Evolutionary conservation across 2,797 vertebrate species (phyloP), one percentile per base, ranked within the genome.

Genomic region (Threskiornis aethiopicus): DNA sequence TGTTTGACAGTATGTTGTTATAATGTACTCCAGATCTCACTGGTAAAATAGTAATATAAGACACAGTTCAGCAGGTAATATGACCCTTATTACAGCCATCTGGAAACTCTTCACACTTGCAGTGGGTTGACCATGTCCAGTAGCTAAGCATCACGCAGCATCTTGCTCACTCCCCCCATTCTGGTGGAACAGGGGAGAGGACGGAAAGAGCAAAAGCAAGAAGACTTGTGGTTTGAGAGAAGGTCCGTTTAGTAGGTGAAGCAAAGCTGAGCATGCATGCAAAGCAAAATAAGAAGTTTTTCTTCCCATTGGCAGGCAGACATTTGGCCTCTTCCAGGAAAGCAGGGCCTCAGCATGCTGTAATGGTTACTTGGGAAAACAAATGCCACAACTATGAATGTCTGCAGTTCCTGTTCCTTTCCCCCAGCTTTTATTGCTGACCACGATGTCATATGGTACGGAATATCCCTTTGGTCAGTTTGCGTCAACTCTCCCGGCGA

Each of bases 361-460:
- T 28, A 51, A 33, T 6, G 2, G 8, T 65, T 65, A n/a, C 44
- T 29, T 57, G 14, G 17, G 26, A 67, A 75, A 87, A 47, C 0
- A 3, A 76, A 29, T 24, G 9, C 6, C 24, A 42, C 39, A 84
- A 1, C 4, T 5, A 9, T 9, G 22, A 54, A 22, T 5, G 11
- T 33, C 21, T 1, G 1, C 3, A 35, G 33, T 18, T 64, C 20
- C 54, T 35, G 11, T 15, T 92, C n/a, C n/a, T 89, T 91, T 51
- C 6, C 6, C 3, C 4, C 25, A 35, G 24, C 4, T 88, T 54
- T 76, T 86, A 25, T 41, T 69, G 24, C 28, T 88, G 54, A 62
- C 33, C 35, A 35, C 4, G 2, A 29, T 66, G 21, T 37, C 11
- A 28, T 11, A 37, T 0, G 3, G 7, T 58, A 57, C 0, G 8